Conservation (phyloP, 2,797 vertebrate genomes). For the Hippopotamyrus pictus region DNA sequence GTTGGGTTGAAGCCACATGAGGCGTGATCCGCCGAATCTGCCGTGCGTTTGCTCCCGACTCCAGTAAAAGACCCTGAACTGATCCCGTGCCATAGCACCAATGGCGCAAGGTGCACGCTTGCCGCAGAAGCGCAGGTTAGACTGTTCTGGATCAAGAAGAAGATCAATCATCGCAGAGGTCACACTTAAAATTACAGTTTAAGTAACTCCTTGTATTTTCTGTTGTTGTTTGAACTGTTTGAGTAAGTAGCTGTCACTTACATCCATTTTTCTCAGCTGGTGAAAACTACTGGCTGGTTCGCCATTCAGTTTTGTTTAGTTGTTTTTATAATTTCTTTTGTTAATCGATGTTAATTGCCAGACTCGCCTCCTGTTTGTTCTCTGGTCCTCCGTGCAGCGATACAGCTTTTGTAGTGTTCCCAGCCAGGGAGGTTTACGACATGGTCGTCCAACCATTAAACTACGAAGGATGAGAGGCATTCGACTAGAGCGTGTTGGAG, state of each 20-base stretch:
- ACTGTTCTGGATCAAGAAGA: background rate
- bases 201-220: background rate
- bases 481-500: background rate
- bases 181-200: background rate
- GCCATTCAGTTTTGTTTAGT: background rate
- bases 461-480: background rate
- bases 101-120: background rate
- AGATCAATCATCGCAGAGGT: background rate
- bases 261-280: background rate
- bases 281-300: background rate
- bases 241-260: background rate
- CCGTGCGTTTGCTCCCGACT: background rate
- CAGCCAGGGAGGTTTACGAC: background rate
- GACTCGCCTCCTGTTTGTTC: background rate
- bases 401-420: background rate
- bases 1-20: background rate
- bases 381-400: background rate
- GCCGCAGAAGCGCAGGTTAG: background rate
- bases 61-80: background rate
- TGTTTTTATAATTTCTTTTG: background rate
- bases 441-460: background rate
- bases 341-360: background rate
- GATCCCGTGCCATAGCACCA: background rate
- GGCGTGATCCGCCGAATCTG: background rate
- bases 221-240: slow-evolving; percentile 1